A percentile compares a stretch with the other conserved stretches of the same genome.
These are phyloP conservation scores for Drosophila helvetica DNA, from an alignment of 2,888 invertebrate genomes.

Conservation along the genomic window DNA sequence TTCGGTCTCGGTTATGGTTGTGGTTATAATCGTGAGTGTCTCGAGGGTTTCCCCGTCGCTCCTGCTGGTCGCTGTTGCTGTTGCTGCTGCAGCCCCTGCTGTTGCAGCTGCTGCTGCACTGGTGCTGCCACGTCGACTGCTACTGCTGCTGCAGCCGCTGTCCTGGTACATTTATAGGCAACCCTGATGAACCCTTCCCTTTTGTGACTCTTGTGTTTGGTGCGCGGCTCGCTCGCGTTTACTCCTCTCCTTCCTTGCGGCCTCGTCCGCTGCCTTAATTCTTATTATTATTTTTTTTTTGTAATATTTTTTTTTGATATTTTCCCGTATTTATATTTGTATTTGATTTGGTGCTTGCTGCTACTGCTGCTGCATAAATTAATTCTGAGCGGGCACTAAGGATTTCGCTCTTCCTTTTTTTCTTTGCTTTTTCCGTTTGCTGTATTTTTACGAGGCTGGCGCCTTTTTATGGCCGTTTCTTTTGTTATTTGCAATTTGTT, in stretches of 20 bases:
- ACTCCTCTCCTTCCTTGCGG: conserved; percentile 22
- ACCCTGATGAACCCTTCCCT: conserved; percentile 46
- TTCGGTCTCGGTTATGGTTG: conserved; percentile 59
- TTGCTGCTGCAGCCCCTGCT: conserved; percentile 12
- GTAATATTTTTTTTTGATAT: not conserved
- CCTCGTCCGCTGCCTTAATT: conserved; percentile 27
- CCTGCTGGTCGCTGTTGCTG: conserved; percentile 34
- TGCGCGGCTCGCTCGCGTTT: conserved; percentile 62
- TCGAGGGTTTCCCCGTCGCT: conserved; percentile 56
- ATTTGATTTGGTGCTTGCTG: conserved; percentile 29
- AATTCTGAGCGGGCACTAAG: conserved; percentile 28
- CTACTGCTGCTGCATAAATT: conserved; percentile 49
- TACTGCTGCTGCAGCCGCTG: conserved; percentile 83
- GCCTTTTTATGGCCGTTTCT: conserved; percentile 57
- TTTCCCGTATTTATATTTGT: conserved; percentile 30
- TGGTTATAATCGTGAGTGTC: conserved; percentile 69
- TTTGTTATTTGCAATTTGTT: conserved; percentile 59
- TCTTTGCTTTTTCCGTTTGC: conserved; percentile 24
- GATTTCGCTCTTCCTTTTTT: conserved; percentile 6
- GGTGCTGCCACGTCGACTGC: conserved; percentile 72
- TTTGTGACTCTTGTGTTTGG: conserved; percentile 14
- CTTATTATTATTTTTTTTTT: conserved; percentile 31
- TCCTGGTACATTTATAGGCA: conserved; percentile 82
- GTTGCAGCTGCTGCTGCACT: conserved; percentile 52
- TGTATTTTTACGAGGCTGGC: conserved; percentile 49